phyloP scores from a whole-genome alignment of 2,113 vertebrate genomes.

The Ctenodactylus gundi region DNA sequence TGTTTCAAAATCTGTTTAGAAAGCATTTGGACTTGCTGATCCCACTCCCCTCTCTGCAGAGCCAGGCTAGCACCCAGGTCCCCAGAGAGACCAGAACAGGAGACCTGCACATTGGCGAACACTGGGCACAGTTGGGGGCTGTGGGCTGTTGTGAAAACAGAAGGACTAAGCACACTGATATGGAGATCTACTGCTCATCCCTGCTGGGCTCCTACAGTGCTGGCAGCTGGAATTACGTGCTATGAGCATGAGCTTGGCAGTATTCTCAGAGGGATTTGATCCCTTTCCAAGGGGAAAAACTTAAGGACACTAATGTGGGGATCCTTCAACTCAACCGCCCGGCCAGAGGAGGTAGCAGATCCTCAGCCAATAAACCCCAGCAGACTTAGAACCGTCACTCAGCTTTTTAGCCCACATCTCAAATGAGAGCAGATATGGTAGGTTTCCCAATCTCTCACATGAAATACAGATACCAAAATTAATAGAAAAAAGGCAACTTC shows the following conservation, averaged over 20 bases:
- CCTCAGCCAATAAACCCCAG: neutral
- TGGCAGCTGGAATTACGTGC: neutral
- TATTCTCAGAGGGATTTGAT: neutral
- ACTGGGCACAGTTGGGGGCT: neutral
- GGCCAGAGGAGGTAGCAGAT: neutral
- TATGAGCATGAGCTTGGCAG: neutral
- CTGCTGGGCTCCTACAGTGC: neutral
- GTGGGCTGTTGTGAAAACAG: neutral
- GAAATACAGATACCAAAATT: neutral
- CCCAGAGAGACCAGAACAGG: neutral
- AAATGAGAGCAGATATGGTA: neutral
- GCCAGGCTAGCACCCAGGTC: neutral
- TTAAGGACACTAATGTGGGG: neutral
- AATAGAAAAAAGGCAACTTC: neutral
- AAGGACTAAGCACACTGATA: neutral
- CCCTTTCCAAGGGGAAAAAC: neutral
- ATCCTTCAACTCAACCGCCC: neutral
- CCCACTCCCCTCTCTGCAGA: neutral
- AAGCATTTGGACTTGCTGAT: neutral
- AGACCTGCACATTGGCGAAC: neutral
- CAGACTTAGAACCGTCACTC: neutral
- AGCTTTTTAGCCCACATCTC: neutral
- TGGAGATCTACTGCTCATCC: neutral
- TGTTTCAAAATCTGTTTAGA: neutral
- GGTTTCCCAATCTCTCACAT: neutral